These are phyloP conservation scores for Sebastes goodei DNA, from an alignment of 2,797 vertebrate genomes.

Conservation along the genomic window DNA sequence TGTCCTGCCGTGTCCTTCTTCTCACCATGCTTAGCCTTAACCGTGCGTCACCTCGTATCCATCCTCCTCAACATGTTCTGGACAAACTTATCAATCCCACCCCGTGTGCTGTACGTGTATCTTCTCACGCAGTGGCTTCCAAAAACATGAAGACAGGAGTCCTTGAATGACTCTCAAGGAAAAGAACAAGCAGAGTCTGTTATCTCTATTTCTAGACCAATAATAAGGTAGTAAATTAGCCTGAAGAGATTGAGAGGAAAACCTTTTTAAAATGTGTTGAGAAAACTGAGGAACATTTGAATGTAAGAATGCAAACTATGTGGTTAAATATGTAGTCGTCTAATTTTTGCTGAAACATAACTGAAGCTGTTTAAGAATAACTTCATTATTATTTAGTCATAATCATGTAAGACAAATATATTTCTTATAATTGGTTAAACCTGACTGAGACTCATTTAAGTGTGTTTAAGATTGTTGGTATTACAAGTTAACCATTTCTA, in stretches of 20 bases:
- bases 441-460: background rate
- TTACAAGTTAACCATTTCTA: background rate
- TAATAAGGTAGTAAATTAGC: background rate
- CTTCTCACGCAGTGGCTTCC: background rate
- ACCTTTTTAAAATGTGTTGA: too few relatives aligned
- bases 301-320: background rate
- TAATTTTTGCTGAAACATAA: too few relatives aligned
- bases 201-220: background rate
- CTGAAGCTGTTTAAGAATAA: too few relatives aligned
- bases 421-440: background rate
- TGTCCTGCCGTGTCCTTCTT: background rate
- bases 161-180: background rate
- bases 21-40: background rate
- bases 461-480: background rate
- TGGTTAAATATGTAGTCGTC: background rate
- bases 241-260: too few relatives aligned
- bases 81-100: slow-evolving; percentile 27
- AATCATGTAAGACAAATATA: too few relatives aligned
- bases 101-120: background rate
- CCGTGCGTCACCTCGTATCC: background rate
- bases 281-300: background rate
- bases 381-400: too few relatives aligned
- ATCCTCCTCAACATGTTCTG: slow-evolving; percentile 33
- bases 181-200: background rate
- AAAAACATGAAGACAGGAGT: background rate